Evolutionary conservation across 1,140 invertebrate genomes (phyloP).

Genomic region (Drosophila pandora): DNA sequence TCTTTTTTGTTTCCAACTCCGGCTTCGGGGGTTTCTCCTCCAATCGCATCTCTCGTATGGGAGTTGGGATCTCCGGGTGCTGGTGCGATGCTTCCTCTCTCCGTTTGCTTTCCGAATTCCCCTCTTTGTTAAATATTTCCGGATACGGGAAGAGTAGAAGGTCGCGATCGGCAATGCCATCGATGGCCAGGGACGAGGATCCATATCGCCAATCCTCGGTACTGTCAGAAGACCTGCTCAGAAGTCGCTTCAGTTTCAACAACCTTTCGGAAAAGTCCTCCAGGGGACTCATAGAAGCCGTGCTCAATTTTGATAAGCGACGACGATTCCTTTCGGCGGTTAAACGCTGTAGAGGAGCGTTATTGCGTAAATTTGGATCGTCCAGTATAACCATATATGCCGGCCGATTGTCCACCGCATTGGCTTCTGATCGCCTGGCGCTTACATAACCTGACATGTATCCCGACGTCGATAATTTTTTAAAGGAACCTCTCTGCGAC

Average conservation of each 20-base stretch:
- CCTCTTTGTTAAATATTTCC: neutral
- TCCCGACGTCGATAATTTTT: too few species aligned
- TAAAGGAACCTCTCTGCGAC: too few species aligned
- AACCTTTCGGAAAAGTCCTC: slow-evolving; percentile 4
- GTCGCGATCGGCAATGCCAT: neutral
- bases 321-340: too few species aligned
- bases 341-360: too few species aligned
- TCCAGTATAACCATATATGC: too few species aligned
- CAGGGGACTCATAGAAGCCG: neutral
- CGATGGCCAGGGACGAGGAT: neutral
- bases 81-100: neutral
- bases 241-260: neutral
- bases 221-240: neutral
- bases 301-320: neutral
- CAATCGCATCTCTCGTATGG: too few species aligned
- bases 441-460: too few species aligned
- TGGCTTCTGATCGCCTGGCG: too few species aligned
- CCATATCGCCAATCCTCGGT: neutral
- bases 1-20: neutral
- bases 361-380: too few species aligned
- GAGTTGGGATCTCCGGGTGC: too few species aligned
- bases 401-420: too few species aligned
- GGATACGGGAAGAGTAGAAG: slow-evolving; percentile 10
- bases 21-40: too few species aligned
- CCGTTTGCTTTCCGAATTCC: rapidly evolving